These are phyloP conservation scores for Parazoanthus swiftii DNA, from an alignment of 92 coral and sea anemone species.

Conservation along the genomic window DNA sequence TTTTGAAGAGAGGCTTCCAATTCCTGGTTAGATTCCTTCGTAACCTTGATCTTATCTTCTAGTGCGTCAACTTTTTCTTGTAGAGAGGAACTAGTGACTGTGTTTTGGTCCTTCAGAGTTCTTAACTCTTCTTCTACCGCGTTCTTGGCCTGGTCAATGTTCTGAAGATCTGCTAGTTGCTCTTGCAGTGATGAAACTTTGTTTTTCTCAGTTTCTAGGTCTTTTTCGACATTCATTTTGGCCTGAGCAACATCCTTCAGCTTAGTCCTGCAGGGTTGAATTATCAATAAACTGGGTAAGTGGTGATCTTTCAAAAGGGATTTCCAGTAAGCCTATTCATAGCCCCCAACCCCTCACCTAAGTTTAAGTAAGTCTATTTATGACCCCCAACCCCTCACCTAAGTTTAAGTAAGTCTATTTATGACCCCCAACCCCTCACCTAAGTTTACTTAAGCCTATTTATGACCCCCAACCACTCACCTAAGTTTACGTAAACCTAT, in stretches of 20 bases:
- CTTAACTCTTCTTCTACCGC: constrained; percentile 17
- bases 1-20: background rate
- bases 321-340: no score
- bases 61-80: background rate
- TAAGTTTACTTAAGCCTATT: no score
- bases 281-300: no score
- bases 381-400: no score
- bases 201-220: constrained; percentile 35
- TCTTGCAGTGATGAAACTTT: background rate
- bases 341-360: no score
- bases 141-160: constrained; percentile 2
- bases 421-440: no score
- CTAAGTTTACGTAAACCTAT: no score
- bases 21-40: constrained; percentile 1
- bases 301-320: no score
- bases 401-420: no score
- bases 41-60: constrained; percentile 4
- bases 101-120: background rate
- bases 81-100: background rate
- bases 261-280: constrained; percentile 40
- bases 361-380: no score
- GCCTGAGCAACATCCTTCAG: constrained; percentile 56
- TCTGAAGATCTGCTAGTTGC: constrained; percentile 38
- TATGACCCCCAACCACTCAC: no score
- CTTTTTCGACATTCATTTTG: constrained; percentile 57